Conservation (phyloP, 2,797 vertebrate genomes). For the Etheostoma perlongum region DNA sequence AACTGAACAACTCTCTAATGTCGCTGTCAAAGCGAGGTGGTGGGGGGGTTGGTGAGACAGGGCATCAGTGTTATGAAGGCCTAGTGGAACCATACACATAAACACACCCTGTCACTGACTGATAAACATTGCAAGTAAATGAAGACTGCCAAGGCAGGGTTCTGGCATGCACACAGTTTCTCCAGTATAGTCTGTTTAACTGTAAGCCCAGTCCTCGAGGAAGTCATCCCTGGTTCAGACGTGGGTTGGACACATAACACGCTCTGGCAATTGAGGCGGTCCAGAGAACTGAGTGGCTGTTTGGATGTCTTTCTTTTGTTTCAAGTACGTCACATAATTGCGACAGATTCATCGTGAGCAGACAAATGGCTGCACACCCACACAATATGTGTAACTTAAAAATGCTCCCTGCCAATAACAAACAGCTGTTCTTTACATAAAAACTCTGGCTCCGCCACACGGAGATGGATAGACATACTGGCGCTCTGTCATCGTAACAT, state of each 20-base stretch:
- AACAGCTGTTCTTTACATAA: slow-evolving; percentile 72
- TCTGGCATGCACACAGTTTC: slow-evolving; percentile 42
- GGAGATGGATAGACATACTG: slow-evolving; percentile 49
- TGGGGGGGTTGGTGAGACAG: slow-evolving; percentile 8
- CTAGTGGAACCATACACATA: slow-evolving; percentile 77
- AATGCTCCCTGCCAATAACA: slow-evolving; percentile 64
- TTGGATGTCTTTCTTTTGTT: slow-evolving; percentile 78
- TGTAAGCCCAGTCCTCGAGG: slow-evolving; percentile 48
- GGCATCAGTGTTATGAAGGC: slow-evolving; percentile 64
- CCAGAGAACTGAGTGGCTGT: slow-evolving; percentile 69
- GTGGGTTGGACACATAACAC: slow-evolving; percentile 53
- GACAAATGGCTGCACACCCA: slow-evolving; percentile 54
- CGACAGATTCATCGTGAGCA: slow-evolving; percentile 52
- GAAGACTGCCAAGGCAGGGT: slow-evolving; percentile 54
- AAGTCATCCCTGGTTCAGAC: slow-evolving; percentile 66
- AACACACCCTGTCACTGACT: slow-evolving; percentile 78
- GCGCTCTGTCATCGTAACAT: slow-evolving; percentile 40
- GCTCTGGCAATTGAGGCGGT: slow-evolving; percentile 40
- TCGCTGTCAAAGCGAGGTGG: slow-evolving; percentile 7
- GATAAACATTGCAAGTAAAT: slow-evolving; percentile 81
- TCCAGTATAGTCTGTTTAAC: slow-evolving; percentile 57
- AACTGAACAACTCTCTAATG: slow-evolving; percentile 28
- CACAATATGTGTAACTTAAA: slow-evolving; percentile 52
- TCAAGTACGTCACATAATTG: slow-evolving; percentile 56
- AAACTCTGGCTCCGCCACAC: slow-evolving; percentile 38